A percentile compares a stretch with the other conserved stretches of the same genome.
These are phyloP conservation scores for Diarsia rubi DNA, from an alignment of 2,888 invertebrate genomes.

Conservation along the genomic window DNA sequence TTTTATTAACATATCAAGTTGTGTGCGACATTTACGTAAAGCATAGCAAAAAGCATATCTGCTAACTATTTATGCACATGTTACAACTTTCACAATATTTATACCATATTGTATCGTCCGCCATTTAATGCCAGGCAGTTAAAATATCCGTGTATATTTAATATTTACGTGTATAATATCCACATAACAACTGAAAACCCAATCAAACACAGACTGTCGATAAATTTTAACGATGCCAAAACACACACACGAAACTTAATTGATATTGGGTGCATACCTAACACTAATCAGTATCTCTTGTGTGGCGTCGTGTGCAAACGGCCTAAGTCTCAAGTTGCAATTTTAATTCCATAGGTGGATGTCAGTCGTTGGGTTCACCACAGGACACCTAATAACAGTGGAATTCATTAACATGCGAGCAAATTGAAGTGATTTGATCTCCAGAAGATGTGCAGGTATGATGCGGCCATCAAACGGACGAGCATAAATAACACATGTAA, in stretches of 20 bases:
- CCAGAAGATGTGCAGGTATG: constrained; percentile 56
- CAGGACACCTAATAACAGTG: constrained; percentile 66
- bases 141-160: constrained; percentile 34
- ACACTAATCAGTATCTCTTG: constrained; percentile 38
- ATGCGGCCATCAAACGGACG: constrained; percentile 49
- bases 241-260: constrained; percentile 48
- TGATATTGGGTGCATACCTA: constrained; percentile 33
- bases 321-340: constrained; percentile 76
- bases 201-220: constrained; percentile 42
- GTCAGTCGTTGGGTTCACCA: constrained; percentile 56
- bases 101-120: constrained; percentile 22
- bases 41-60: constrained; percentile 51
- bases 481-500: constrained; percentile 59
- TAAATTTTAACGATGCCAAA: constrained; percentile 45
- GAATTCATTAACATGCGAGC: constrained; percentile 67
- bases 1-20: constrained; percentile 62
- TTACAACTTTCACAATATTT: constrained; percentile 36
- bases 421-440: constrained; percentile 67
- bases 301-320: constrained; percentile 55
- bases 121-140: constrained; percentile 22
- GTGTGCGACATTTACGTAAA: constrained; percentile 48
- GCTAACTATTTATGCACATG: constrained; percentile 10
- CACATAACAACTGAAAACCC: constrained; percentile 47
- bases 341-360: constrained; percentile 74
- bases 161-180: constrained; percentile 32